Conservation (phyloP, 2,888 invertebrate species). For the Boloria euphrosyne region DNA sequence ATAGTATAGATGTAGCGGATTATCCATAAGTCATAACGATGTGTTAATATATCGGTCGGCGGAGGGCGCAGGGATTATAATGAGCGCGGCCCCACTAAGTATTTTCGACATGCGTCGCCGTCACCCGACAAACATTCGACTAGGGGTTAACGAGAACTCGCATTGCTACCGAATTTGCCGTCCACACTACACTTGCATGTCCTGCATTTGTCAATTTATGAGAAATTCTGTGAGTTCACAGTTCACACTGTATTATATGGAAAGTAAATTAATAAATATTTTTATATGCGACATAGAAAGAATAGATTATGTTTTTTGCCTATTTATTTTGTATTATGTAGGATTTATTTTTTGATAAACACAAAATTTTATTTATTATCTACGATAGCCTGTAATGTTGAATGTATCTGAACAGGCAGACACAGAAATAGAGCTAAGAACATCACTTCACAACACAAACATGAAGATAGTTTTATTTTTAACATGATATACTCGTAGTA, state of each 20-base stretch:
- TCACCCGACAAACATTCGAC: constrained; percentile 78
- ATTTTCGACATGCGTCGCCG: constrained; percentile 82
- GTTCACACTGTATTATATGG: background rate
- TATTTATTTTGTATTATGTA: no score
- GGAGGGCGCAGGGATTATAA: constrained; percentile 75
- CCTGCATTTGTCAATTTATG: constrained; percentile 5
- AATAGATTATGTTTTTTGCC: no score
- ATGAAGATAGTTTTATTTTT: no score
- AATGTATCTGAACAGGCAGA: no score
- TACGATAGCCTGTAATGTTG: no score
- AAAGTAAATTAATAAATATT: no score
- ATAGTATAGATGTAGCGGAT: constrained; percentile 4
- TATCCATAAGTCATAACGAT: constrained; percentile 44
- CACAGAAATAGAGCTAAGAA: no score
- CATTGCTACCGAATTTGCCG: constrained; percentile 53
- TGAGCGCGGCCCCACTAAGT: constrained; percentile 80
- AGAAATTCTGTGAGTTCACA: background rate
- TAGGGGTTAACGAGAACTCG: constrained; percentile 64
- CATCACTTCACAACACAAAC: no score
- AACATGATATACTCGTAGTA: no score
- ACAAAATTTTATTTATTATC: no score
- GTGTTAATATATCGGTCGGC: constrained; percentile 79
- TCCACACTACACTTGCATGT: constrained; percentile 21
- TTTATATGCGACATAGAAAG: no score
- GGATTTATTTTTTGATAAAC: no score